Conservation (phyloP, 2,888 invertebrate species). For the Itoplectis maculator region DNA sequence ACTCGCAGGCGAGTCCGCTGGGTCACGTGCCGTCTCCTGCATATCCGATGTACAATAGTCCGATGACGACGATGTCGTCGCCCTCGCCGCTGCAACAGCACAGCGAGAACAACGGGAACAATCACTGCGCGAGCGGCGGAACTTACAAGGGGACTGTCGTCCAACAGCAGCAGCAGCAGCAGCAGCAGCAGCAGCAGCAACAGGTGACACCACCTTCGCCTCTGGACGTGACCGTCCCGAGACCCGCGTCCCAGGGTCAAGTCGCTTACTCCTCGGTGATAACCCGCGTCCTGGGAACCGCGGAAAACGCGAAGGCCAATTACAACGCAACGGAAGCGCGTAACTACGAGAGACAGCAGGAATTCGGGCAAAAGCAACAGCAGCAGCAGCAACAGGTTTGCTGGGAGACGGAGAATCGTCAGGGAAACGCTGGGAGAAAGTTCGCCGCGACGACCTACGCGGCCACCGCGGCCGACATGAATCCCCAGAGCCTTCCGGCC, state of each 20-base stretch:
- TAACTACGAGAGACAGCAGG: slow-evolving; percentile 81
- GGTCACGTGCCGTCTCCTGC: slow-evolving; percentile 92
- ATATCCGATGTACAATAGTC: slow-evolving; percentile 94
- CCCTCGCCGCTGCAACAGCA: slow-evolving; percentile 88
- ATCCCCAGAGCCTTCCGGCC: slow-evolving; percentile 85
- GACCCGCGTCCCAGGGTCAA: slow-evolving; percentile 87
- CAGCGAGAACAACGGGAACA: slow-evolving; percentile 82
- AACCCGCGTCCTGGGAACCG: slow-evolving; percentile 89
- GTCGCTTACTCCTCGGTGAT: slow-evolving; percentile 94
- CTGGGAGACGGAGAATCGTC: slow-evolving; percentile 81
- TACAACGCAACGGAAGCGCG: slow-evolving; percentile 77
- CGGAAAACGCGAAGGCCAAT: slow-evolving; percentile 85
- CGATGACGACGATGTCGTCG: slow-evolving; percentile 91
- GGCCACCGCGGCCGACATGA: slow-evolving; percentile 83
- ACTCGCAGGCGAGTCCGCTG: slow-evolving; percentile 90
- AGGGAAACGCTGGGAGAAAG: slow-evolving; percentile 74
- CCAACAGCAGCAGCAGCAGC: slow-evolving; percentile 56
- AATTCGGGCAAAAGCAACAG: slow-evolving; percentile 83
- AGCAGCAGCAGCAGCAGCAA: slow-evolving; percentile 31
- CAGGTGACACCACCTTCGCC: slow-evolving; percentile 88
- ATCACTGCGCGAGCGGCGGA: slow-evolving; percentile 76
- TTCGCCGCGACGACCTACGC: slow-evolving; percentile 75
- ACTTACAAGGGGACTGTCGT: slow-evolving; percentile 76
- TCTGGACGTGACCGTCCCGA: slow-evolving; percentile 89
- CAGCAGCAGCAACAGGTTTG: slow-evolving; percentile 85